These are phyloP conservation scores for Irena cyanogastra DNA, from an alignment of 2,113 vertebrate species.

Conservation along the genomic window DNA sequence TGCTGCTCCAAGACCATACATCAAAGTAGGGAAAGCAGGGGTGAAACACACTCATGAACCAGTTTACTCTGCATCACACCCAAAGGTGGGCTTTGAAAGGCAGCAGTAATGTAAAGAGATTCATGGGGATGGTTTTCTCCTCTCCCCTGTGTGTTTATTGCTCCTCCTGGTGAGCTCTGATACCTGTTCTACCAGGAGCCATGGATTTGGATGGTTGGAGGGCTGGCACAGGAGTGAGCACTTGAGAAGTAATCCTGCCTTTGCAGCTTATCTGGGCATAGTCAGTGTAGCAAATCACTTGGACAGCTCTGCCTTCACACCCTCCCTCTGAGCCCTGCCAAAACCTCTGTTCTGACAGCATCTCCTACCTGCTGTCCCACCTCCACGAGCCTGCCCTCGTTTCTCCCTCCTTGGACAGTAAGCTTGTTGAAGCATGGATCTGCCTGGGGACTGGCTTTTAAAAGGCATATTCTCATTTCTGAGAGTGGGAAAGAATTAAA, in stretches of 20 bases:
- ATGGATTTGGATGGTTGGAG: neutral
- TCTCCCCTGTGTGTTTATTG: neutral
- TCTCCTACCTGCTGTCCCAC: neutral
- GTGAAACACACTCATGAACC: neutral
- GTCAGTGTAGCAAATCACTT: neutral
- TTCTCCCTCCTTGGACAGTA: neutral
- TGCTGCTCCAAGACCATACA: neutral
- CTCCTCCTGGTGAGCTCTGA: neutral
- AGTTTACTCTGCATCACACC: neutral
- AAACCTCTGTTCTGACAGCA: neutral
- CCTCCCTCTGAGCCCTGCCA: neutral
- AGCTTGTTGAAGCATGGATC: neutral
- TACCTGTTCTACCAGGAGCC: neutral
- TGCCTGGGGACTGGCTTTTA: neutral
- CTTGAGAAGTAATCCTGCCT: neutral
- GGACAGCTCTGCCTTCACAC: neutral
- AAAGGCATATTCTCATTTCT: neutral
- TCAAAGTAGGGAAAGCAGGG: neutral
- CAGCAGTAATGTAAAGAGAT: neutral
- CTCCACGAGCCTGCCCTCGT: neutral
- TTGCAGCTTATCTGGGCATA: neutral
- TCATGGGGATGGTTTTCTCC: neutral
- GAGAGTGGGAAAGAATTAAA: neutral
- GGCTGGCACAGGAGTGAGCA: neutral
- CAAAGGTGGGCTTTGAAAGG: slow-evolving; percentile 2